Base-by-base conservation (phyloP, 2,113 vertebrate species). In the Hypanus sabinus region DNA sequence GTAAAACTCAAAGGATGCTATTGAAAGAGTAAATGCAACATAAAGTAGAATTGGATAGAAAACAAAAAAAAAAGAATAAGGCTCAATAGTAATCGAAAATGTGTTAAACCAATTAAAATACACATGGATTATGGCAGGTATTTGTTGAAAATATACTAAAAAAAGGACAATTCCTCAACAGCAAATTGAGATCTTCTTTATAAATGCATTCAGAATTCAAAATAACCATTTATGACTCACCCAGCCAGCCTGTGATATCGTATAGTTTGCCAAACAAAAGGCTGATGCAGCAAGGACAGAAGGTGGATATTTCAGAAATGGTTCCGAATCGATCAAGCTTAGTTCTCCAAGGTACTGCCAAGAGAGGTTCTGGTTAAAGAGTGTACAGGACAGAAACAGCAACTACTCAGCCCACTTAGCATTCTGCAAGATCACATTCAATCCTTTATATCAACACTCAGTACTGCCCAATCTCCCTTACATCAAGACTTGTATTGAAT, bases 261-360 rank as follows among this genome's bases (percentile, higher is more conserved):
- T 98, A 94, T 97, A 96, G 96, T 96, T 97, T 68, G 99, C 98
- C 94, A 99, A 95, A 36, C 96, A 94, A 94, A 98, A 99, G 0
- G 98, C 98, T 0, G 99, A 97, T 79, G 98, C 98, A 36, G 99
- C 98, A 0, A 96, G 97, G n/a, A 98, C 95, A 0, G 99, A 99
- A 0, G 99, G 99, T 90, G 99, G 95, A 93, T 99, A 99, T 94
- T 99, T 98, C 94, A 99, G 95, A 95, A 98, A 99, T 3, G 98
- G 97, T 80, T 99, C 99, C 0, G 98, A 98, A 94, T 99, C 99
- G 2, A 99, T 97, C 94, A 99, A 94, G 95, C 98, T 99, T 91
- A 99, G 96, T 95, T 99, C 99, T 46, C 98, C 98, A 22, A 99
- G 96, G 95, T 98, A 99, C 99, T 99, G 95, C 18, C 95, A 95